Percentiles rank a stretch among this genome's conserved stretches.
Conservation (phyloP, 2,797 vertebrate species). For the Lepus townsendii region DNA sequence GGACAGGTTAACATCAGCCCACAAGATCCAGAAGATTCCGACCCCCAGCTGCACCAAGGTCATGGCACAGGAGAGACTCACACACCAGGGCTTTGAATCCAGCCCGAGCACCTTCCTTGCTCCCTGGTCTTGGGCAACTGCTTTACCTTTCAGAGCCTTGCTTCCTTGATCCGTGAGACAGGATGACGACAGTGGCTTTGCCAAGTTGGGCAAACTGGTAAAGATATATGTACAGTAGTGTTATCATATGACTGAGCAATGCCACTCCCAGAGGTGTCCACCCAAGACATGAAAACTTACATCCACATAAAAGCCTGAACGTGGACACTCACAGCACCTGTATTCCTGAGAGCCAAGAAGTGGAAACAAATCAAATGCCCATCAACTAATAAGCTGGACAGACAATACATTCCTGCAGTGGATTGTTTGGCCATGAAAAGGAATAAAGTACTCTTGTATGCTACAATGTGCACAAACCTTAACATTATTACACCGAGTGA, state of each 20-base stretch:
- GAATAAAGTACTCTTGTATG: not conserved
- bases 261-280: no score
- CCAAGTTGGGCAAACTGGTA: not conserved
- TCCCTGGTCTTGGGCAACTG: not conserved
- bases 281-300: not conserved
- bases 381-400: not conserved
- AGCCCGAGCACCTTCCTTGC: not conserved
- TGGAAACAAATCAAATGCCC: not conserved
- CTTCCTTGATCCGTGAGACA: not conserved
- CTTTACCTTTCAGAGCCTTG: not conserved
- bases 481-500: not conserved
- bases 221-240: not conserved
- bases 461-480: not conserved
- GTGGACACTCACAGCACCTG: not conserved
- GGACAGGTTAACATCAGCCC: not conserved
- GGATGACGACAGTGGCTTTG: not conserved
- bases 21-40: not conserved
- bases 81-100: not conserved
- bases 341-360: not conserved
- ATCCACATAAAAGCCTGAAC: not conserved
- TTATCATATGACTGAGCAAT: not conserved
- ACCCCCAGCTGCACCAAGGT: not conserved
- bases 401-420: not conserved
- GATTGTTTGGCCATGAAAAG: not conserved
- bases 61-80: rapidly evolving